phyloP scores from a whole-genome alignment of 2,113 vertebrate species.

The Psephotus haematonotus region DNA sequence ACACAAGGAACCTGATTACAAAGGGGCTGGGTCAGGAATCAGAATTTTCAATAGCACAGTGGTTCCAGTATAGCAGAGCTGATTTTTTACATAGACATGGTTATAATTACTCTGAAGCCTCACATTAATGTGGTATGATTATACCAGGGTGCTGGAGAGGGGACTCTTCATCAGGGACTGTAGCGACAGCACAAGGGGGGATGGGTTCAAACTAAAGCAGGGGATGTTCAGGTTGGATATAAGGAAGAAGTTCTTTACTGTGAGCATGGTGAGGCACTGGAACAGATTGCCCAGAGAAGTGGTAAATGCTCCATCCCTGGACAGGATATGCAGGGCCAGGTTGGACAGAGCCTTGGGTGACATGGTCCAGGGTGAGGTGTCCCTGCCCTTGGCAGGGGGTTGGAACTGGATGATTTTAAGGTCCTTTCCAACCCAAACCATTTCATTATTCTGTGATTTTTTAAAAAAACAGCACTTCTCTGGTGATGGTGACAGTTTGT shows the following conservation, averaged over 20 bases:
- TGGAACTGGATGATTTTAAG: neutral
- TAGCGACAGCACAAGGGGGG: neutral
- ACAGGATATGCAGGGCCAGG: neutral
- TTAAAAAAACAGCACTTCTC: neutral
- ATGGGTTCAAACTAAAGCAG: neutral
- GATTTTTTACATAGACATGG: neutral
- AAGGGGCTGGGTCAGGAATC: accelerated
- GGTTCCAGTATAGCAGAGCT: neutral
- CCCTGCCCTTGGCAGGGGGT: neutral
- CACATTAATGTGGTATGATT: neutral
- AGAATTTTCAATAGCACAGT: neutral
- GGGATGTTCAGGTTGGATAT: neutral
- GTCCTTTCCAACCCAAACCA: neutral
- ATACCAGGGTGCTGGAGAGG: neutral
- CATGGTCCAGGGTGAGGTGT: neutral
- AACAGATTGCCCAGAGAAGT: neutral
- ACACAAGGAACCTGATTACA: neutral
- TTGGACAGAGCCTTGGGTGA: neutral
- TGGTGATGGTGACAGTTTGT: neutral
- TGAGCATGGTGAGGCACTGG: neutral
- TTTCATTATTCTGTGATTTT: neutral
- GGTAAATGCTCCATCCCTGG: neutral
- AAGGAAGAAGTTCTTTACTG: neutral
- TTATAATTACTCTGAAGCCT: neutral
- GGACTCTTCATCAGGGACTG: neutral